Conservation (phyloP, 2,113 vertebrate species). For the Brachyhypopomus gauderio region DNA sequence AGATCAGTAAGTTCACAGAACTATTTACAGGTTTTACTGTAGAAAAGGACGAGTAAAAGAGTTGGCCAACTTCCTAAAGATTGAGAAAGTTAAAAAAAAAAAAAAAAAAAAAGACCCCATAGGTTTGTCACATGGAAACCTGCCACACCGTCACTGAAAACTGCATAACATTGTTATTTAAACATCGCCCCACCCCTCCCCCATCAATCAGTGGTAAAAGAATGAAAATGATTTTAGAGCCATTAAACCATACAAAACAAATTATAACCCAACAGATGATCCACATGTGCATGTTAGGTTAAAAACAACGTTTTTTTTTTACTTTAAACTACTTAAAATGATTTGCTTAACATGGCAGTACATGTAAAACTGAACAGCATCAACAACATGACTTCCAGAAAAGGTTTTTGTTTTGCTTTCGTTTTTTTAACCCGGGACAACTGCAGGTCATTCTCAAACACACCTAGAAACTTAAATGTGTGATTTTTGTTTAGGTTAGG, state of each 20-base stretch:
- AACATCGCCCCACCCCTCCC: not conserved
- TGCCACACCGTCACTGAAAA: not conserved
- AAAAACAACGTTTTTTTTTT: not conserved
- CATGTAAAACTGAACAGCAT: not conserved
- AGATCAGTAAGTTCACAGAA: slow-evolving; percentile 45
- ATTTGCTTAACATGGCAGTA: not conserved
- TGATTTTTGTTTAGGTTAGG: not conserved
- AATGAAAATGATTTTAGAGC: not conserved
- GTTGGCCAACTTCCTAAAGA: slow-evolving; percentile 7
- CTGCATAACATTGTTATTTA: not conserved
- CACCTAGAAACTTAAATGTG: not conserved
- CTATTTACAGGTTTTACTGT: slow-evolving; percentile 22
- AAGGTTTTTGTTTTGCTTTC: not conserved
- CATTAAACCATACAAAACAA: not conserved
- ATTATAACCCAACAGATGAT: not conserved
- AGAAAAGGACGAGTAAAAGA: slow-evolving; percentile 44
- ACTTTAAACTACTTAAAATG: not conserved
- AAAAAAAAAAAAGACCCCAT: slow-evolving; percentile 44
- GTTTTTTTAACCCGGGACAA: not conserved
- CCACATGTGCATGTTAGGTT: not conserved
- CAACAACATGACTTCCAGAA: not conserved
- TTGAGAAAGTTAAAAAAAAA: slow-evolving; percentile 24
- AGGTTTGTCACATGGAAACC: not conserved
- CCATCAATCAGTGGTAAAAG: too few species aligned
- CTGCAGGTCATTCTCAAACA: not conserved